Base-by-base conservation (phyloP, 1,140 invertebrate species). In the Scaptomyza montana region DNA sequence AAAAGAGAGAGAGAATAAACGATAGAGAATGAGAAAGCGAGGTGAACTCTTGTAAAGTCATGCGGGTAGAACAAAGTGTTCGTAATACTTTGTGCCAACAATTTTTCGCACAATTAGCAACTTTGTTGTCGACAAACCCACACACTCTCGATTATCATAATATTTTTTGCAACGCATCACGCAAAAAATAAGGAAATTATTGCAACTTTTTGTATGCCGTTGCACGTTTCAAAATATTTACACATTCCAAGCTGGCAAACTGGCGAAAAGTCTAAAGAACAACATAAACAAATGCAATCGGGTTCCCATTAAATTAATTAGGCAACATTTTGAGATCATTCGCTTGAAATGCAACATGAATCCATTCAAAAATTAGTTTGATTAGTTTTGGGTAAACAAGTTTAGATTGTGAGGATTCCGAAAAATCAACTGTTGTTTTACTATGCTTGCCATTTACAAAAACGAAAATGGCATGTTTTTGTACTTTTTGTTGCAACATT, bases 91-190 rank as follows among this genome's bases (percentile, higher is more conserved):
- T 74, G 61, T 65, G 55, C 61, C 65, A 41, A 68, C 69, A 71
- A 80, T 85, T 78, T 81, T 81, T 77, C 47, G 62, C 61, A 64
- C 62, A 77, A 81, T 80, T 74, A 62, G 70, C 77, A 73, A 77
- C 74, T 79, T 79, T 77, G 61, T 55, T 65, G 55, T 67, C 41
- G 13, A 54, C 45, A 43, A 43, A 43, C 39, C 12, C 12, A 43
- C 12, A 8, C 36, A 39, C 39, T 5, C 46, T 46, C 57, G 50
- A 75, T 77, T 77, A 74, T 49, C 75, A 78, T 78, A 78, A 71
- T 65, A 74, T 57, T 73, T 45, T 33, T 33, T 33, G 30, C 30
- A 33, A 7, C 21, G 5, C 30, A 61, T 64, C 41, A 45, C 51
- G 28, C 39, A 49, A 49, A 59, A 49, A 28, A 46, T 21, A 25